These are phyloP conservation scores for Tragelaphus strepsiceros DNA, from an alignment of 2,113 vertebrate genomes.

Conservation along the genomic window DNA sequence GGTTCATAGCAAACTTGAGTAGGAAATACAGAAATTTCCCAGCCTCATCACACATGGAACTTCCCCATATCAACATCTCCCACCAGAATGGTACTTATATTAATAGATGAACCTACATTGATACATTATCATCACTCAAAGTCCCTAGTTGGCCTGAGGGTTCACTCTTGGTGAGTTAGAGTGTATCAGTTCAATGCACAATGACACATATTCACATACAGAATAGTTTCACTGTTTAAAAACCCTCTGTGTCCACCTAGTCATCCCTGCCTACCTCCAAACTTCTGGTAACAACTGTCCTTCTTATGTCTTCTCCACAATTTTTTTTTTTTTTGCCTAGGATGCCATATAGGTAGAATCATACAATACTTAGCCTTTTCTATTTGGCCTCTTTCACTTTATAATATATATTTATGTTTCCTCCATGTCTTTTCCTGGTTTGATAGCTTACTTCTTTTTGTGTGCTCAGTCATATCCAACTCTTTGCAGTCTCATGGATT, in stretches of 20 bases:
- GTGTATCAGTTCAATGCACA: not conserved
- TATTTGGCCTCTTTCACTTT: not conserved
- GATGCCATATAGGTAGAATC: not conserved
- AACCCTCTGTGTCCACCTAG: not conserved
- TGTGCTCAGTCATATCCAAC: not conserved
- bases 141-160: not conserved
- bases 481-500: not conserved
- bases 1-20: not conserved
- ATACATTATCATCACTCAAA: not conserved
- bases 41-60: accelerated
- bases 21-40: not conserved
- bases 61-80: not conserved
- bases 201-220: not conserved
- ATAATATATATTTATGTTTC: not conserved
- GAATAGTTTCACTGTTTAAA: not conserved
- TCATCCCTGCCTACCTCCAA: not conserved
- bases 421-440: not conserved
- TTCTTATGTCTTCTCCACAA: not conserved
- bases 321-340: not conserved
- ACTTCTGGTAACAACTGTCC: not conserved
- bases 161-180: not conserved
- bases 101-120: not conserved
- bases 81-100: not conserved
- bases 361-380: not conserved
- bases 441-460: not conserved